Evolutionary conservation across 2,888 invertebrate genomes (phyloP).

Genomic region (Acrobasis consociella): DNA sequence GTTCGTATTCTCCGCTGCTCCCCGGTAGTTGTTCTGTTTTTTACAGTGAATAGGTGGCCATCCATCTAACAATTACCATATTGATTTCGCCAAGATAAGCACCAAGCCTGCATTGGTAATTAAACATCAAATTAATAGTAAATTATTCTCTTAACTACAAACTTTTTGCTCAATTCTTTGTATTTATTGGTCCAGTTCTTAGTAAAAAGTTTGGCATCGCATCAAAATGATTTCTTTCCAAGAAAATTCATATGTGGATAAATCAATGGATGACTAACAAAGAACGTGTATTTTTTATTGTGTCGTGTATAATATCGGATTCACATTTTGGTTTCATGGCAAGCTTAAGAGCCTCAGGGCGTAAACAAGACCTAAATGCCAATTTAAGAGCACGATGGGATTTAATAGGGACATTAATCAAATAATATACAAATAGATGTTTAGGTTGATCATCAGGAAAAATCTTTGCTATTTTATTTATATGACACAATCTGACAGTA

Average conservation of each 20-base stretch:
- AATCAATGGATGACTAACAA: neutral
- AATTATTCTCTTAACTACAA: constrained; percentile 6
- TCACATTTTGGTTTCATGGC: neutral
- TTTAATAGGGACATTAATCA: no score
- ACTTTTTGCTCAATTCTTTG: constrained; percentile 20
- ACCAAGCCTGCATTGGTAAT: constrained; percentile 40
- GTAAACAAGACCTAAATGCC: neutral
- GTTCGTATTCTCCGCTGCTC: constrained; percentile 16
- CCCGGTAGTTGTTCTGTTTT: constrained; percentile 35
- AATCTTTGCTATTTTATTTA: no score
- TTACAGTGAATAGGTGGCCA: constrained; percentile 52
- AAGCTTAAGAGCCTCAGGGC: neutral
- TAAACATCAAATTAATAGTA: constrained; percentile 34
- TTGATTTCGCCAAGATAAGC: constrained; percentile 66
- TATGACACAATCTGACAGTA: no score
- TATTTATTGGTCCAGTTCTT: neutral
- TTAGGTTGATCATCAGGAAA: no score
- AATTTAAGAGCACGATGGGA: no score
- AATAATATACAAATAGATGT: no score
- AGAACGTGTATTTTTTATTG: neutral
- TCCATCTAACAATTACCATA: constrained; percentile 58
- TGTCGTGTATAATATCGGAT: neutral
- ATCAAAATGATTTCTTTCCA: neutral
- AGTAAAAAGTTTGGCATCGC: neutral
- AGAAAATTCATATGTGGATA: neutral